These are phyloP conservation scores for Sebastes vulpes DNA, from an alignment of 2,797 vertebrate genomes.

Conservation along the genomic window DNA sequence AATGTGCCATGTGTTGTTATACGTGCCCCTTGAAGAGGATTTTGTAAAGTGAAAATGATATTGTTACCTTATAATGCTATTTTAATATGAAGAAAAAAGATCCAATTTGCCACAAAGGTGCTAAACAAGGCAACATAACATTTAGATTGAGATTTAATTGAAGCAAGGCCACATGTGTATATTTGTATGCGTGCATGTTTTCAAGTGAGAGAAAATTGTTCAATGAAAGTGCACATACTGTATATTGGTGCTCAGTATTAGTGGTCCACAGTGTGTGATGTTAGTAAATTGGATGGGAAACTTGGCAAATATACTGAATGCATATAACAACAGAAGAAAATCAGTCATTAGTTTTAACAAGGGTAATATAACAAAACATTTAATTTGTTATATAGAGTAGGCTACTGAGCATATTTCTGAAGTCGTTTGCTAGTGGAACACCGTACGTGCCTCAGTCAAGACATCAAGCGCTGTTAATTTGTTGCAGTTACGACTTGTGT, in stretches of 20 bases:
- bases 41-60: background rate
- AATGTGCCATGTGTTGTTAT: background rate
- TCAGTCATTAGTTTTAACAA: background rate
- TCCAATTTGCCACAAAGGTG: background rate
- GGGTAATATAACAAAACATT: background rate
- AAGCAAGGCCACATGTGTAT: background rate
- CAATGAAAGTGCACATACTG: background rate
- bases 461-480: slow-evolving; percentile 21
- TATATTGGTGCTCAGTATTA: background rate
- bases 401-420: background rate
- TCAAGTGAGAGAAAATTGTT: background rate
- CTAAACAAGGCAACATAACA: background rate
- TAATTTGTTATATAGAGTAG: background rate
- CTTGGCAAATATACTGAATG: background rate
- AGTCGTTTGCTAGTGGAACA: background rate
- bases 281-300: background rate
- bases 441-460: background rate
- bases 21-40: background rate
- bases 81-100: slow-evolving; percentile 30
- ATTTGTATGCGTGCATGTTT: background rate
- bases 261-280: background rate
- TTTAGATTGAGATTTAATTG: background rate
- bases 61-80: slow-evolving; percentile 33
- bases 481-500: slow-evolving; percentile 1
- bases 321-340: background rate